phyloP scores from a whole-genome alignment of 1,140 invertebrate genomes.

The Drosophila willistoni region DNA sequence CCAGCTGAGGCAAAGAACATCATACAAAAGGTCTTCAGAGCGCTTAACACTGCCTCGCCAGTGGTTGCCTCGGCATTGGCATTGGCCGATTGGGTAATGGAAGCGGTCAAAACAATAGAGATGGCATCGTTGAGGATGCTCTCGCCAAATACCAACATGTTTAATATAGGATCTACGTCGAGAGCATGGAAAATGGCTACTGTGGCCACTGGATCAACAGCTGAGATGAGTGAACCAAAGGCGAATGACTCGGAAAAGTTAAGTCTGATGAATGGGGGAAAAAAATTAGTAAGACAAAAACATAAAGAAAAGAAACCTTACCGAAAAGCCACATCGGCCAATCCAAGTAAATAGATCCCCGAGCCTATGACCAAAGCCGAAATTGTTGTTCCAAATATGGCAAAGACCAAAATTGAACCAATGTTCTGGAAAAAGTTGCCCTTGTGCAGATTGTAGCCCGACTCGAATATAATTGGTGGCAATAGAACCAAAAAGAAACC shows the following conservation, averaged over 20 bases:
- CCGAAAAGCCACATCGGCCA: slow-evolving; percentile 94
- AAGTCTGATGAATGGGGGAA: slow-evolving; percentile 37
- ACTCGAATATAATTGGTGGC: slow-evolving; percentile 99
- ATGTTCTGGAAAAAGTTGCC: slow-evolving; percentile 99
- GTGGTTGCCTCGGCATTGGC: slow-evolving; percentile 83
- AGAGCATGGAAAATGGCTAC: slow-evolving; percentile 98
- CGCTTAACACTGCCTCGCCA: slow-evolving; percentile 94
- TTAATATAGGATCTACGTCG: slow-evolving; percentile 96
- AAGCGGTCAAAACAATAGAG: slow-evolving; percentile 97
- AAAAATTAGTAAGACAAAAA: background rate
- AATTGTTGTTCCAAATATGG: slow-evolving; percentile 97
- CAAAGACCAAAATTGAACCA: slow-evolving; percentile 96
- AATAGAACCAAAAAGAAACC: slow-evolving; percentile 98
- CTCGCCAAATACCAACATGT: slow-evolving; percentile 99
- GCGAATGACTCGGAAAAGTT: slow-evolving; percentile 98
- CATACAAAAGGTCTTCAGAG: slow-evolving; percentile 95
- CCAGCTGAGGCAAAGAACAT: slow-evolving; percentile 99
- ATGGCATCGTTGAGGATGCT: slow-evolving; percentile 99
- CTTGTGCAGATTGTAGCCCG: slow-evolving; percentile 99
- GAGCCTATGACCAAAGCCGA: slow-evolving; percentile 96
- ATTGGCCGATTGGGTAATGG: slow-evolving; percentile 86
- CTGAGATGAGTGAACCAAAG: slow-evolving; percentile 98
- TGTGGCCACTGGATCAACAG: slow-evolving; percentile 98
- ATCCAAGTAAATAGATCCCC: slow-evolving; percentile 96
- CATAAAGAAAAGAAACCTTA: slow-evolving; percentile 32